Evolutionary conservation across 2,113 vertebrate species (phyloP).

Genomic region (Smithornis capensis): DNA sequence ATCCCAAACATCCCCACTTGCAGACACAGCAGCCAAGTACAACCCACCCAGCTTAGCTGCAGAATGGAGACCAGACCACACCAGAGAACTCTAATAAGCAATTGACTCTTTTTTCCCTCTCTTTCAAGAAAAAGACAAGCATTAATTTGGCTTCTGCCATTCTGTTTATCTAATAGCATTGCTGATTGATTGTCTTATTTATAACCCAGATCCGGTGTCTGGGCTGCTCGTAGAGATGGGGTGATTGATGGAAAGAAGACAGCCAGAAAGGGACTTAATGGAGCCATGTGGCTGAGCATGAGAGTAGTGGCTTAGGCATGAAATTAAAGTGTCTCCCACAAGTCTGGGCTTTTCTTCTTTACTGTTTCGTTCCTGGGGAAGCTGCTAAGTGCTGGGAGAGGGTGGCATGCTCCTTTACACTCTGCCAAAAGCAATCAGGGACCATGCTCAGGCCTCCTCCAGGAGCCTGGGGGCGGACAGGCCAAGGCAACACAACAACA

Average conservation of each 20-base stretch:
- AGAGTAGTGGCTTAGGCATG: slow-evolving; percentile 17
- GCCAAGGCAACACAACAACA: not conserved
- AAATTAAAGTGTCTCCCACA: slow-evolving; percentile 49
- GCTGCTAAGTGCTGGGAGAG: slow-evolving; percentile 14
- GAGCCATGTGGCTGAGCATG: slow-evolving; percentile 24
- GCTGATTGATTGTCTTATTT: slow-evolving; percentile 68
- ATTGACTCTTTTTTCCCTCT: slow-evolving; percentile 46
- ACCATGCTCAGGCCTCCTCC: not conserved
- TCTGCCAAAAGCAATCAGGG: not conserved
- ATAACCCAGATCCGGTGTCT: slow-evolving; percentile 63
- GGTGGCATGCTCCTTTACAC: not conserved
- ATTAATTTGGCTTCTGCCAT: slow-evolving; percentile 66
- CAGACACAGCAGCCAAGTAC: not conserved
- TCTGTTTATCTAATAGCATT: slow-evolving; percentile 67
- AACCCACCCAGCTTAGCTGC: not conserved
- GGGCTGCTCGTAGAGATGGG: not conserved
- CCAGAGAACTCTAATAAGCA: slow-evolving; percentile 45
- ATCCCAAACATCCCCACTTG: not conserved
- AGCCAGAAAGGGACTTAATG: slow-evolving; percentile 56
- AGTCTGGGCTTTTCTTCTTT: slow-evolving; percentile 42
- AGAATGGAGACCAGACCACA: not conserved
- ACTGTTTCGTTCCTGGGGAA: not conserved
- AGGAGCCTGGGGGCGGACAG: not conserved
- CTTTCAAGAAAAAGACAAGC: slow-evolving; percentile 63
- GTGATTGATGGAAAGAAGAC: slow-evolving; percentile 65